Percentiles rank a stretch among this genome's conserved stretches.
Conservation (phyloP, 2,113 vertebrate genomes). For the Blennius ocellaris region DNA sequence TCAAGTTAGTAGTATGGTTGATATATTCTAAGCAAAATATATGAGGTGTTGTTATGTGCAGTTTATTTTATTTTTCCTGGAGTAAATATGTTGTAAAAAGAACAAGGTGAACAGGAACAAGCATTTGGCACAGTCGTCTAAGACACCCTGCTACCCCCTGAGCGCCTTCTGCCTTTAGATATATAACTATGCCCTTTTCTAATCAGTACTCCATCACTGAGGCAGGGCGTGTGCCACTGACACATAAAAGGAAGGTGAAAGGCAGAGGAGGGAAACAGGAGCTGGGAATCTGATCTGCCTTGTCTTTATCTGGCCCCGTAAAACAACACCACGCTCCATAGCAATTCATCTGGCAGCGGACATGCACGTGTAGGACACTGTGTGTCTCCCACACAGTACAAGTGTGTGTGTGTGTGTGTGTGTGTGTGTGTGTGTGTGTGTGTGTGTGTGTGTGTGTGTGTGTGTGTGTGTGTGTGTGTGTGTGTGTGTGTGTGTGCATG, state of each 20-base stretch:
- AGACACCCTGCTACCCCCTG: conserved; percentile 3
- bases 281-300: conserved; percentile 88
- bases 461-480: conserved; percentile 2
- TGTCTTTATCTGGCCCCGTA: conserved; percentile 84
- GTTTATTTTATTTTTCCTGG: background rate
- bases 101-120: conserved; percentile 6
- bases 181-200: conserved; percentile 39
- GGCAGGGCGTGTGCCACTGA: conserved; percentile 72
- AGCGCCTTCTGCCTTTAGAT: conserved; percentile 17
- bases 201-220: conserved; percentile 57
- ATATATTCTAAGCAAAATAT: background rate
- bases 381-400: background rate
- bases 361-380: conserved; percentile 35
- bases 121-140: conserved; percentile 40
- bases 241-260: conserved; percentile 79
- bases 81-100: background rate
- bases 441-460: conserved; percentile 21
- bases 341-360: conserved; percentile 50
- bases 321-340: conserved; percentile 77
- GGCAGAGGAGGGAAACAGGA: conserved; percentile 83
- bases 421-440: no score
- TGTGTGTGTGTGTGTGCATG: conserved; percentile 21
- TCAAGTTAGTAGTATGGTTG: no score
- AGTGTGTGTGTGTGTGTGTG: no score
- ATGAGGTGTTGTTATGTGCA: background rate